These are phyloP conservation scores for Leptopilina boulardi DNA, from an alignment of 1,140 invertebrate species.

Conservation along the genomic window DNA sequence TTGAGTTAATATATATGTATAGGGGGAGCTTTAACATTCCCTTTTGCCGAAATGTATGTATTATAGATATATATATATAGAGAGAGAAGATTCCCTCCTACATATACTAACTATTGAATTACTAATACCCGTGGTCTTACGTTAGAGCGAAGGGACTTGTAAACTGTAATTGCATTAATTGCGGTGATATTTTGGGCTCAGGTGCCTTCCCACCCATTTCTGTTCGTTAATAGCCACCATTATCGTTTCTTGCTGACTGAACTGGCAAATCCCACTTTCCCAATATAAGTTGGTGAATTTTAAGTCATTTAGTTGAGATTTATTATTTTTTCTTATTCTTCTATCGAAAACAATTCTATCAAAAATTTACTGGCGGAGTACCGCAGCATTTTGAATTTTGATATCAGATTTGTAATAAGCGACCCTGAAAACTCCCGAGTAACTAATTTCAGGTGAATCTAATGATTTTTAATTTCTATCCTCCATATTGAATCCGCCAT, in stretches of 20 bases:
- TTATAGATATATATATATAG: conserved; percentile 37
- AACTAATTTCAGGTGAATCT: no score
- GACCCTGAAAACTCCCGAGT: no score
- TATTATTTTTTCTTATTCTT: no score
- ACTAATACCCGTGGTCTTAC: conserved; percentile 61
- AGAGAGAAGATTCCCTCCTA: conserved; percentile 4
- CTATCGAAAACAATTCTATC: no score
- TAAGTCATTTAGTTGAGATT: no score
- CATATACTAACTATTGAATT: conserved; percentile 57
- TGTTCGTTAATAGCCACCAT: conserved; percentile 74
- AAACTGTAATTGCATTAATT: conserved; percentile 76
- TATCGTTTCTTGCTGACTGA: conserved; percentile 62
- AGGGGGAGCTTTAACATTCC: background rate
- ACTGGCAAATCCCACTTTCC: conserved; percentile 15
- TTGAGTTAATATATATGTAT: background rate
- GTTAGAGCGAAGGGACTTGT: conserved; percentile 68
- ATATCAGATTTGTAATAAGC: no score
- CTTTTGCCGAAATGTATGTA: conserved; percentile 51
- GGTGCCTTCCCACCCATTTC: conserved; percentile 68
- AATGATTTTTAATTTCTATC: no score
- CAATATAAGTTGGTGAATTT: background rate
- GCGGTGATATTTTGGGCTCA: conserved; percentile 75
- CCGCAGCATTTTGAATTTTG: no score
- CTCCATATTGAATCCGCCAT: no score
- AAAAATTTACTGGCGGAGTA: no score